These are phyloP conservation scores for Mythimna ferrago DNA, from an alignment of 2,888 invertebrate species.

Conservation along the genomic window DNA sequence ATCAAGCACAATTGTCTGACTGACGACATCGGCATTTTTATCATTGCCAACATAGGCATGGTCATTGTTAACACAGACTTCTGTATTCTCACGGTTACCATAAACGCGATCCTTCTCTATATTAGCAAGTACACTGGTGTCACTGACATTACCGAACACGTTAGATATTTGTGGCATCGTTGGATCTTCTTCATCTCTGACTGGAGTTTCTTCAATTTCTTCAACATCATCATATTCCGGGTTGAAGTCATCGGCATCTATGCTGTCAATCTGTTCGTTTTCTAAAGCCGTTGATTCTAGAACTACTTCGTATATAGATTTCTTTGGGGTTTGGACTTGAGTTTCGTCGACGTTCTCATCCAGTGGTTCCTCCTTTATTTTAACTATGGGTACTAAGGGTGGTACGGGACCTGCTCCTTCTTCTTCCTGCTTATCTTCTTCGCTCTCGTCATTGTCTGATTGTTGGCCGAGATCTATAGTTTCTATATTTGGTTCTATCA, in stretches of 20 bases:
- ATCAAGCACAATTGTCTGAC: not conserved
- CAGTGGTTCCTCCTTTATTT: constrained; percentile 61
- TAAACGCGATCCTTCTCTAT: not conserved
- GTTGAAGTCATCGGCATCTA: constrained; percentile 4
- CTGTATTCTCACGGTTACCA: not conserved
- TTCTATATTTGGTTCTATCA: constrained; percentile 79
- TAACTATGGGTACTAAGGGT: constrained; percentile 54
- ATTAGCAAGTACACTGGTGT: constrained; percentile 31
- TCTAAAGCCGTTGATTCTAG: constrained; percentile 45
- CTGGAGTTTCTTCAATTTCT: constrained; percentile 2
- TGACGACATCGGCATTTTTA: not conserved
- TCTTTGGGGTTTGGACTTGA: constrained; percentile 30
- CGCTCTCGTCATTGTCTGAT: constrained; percentile 72
- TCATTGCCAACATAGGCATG: not conserved
- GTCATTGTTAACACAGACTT: not conserved
- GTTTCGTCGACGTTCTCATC: constrained; percentile 36
- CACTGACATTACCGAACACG: constrained; percentile 63
- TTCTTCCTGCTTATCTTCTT: constrained; percentile 17
- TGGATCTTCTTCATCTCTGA: constrained; percentile 4
- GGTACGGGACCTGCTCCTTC: constrained; percentile 4
- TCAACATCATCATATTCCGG: constrained; percentile 1
- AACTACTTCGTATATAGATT: constrained; percentile 47
- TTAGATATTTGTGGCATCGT: constrained; percentile 66
- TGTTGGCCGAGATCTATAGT: constrained; percentile 77
- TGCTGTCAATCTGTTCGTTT: constrained; percentile 49